Evolutionary conservation across 2,797 vertebrate genomes (phyloP), one percentile per base, ranked within the genome.

Genomic region (Gymnoscopelus braueri): DNA sequence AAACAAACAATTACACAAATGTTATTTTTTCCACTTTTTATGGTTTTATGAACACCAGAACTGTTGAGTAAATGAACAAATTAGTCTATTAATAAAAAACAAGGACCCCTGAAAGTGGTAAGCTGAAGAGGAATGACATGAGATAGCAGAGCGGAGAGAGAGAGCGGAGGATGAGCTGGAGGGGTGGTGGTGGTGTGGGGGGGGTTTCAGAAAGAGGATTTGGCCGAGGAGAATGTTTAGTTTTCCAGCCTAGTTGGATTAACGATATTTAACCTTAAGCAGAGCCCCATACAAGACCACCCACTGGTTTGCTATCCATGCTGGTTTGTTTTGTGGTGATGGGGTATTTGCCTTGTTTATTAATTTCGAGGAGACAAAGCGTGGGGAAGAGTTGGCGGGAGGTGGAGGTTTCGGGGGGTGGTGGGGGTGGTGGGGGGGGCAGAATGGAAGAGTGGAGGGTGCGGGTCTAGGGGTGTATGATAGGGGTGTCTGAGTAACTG

Each of bases 241-340:
- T 81, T 90, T 88, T 86, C 67, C 65, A 84, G 73, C 61, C 78
- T 76, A 71, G 79, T 82, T 87, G 75, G 82, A 89, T 89, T 82
- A 84, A 88, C 90, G 71, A 84, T 80, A 82, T 83, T 86, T 86
- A 87, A 90, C 81, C 80, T 87, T 82, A 84, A 78, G 70, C 74
- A 83, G 81, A 87, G 78, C 67, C 51, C 67, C 47, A 73, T 52
- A 65, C 68, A 56, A 68, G 91, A 91, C 91, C 88, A 91, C 88
- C 84, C 87, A 90, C 75, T 71, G 50, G 35, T 72, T 71, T 62
- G 65, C 63, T 67, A 69, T 71, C 66, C 54, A 47, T 23, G 60
- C 69, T 55, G 60, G 55, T 79, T 81, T 71, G 56, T 70, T 82
- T 81, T 78, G 60, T 63, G 74, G 57, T 76, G 71, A 87, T 58